Base-by-base conservation (phyloP, 2,113 vertebrate genomes). In the Elephantulus edwardii region DNA sequence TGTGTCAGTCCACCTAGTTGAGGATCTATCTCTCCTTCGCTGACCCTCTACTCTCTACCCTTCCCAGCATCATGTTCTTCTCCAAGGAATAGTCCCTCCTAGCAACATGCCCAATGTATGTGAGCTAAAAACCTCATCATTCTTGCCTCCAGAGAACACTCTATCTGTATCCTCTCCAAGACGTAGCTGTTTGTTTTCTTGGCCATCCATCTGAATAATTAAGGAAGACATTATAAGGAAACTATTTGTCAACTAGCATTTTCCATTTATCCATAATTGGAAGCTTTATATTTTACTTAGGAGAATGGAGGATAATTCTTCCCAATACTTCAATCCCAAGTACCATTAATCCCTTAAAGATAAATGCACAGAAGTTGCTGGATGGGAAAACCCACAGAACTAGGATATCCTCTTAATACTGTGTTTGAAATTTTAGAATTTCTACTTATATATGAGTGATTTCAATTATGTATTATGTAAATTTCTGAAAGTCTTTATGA, bases 361-460 rank as follows among this genome's bases (percentile, higher is more conserved):
- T 7, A 14, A 3, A 3, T 1, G 40, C n/a, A 28, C 6, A 8
- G 0, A 1, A 20, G 19, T 22, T 12, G n/a, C 7, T 64, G 38
- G 26, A 28, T 30, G 22, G 26, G 16, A 14, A 80, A 74, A 83
- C 30, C 46, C 76, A 16, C 38, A 8, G n/a, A 56, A 20, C 16
- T 2, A 13, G n/a, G 76, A 79, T 86, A 24, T 7, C 22, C 9
- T 8, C 70, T 26, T 20, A 40, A n/a, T n/a, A 13, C 48, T 85
- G n/a, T 56, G 14, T 35, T 16, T 83, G 46, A 26, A 33, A 10
- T n/a, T 16, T 38, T 6, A 44, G 22, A 8, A 24, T 81, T 84
- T 72, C 64, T n/a, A n/a, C 64, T 86, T 44, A 16, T 60, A 26
- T 2, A 12, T 42, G 56, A 50, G 20, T n/a, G 30, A 28, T 74